phyloP scores from a whole-genome alignment of 2,113 vertebrate genomes.

The Gymnobelideus leadbeateri region DNA sequence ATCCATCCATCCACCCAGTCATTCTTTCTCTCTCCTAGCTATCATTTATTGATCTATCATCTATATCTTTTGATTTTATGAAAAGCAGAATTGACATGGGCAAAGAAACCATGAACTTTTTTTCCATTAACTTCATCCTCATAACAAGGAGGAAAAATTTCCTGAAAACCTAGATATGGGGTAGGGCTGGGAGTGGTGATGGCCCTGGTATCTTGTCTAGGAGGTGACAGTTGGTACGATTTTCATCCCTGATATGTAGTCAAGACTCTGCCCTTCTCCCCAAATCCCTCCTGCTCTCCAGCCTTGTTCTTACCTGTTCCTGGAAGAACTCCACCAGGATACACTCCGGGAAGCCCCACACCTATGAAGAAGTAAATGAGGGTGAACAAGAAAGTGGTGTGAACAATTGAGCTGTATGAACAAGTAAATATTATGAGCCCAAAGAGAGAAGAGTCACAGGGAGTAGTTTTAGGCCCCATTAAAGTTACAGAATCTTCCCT shows the following conservation, averaged over 20 bases:
- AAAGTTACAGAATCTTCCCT: background rate
- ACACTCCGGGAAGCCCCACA: slow-evolving; percentile 87
- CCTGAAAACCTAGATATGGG: background rate
- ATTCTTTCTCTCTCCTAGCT: no score
- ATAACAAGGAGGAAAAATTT: background rate
- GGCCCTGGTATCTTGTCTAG: background rate
- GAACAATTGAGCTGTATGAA: background rate
- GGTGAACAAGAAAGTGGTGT: background rate
- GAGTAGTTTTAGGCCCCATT: background rate
- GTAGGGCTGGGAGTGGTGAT: background rate
- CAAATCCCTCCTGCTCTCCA: background rate
- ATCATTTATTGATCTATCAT: no score
- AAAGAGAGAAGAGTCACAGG: background rate
- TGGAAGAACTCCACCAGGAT: slow-evolving; percentile 85
- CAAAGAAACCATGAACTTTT: background rate
- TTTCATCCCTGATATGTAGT: background rate
- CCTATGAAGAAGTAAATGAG: slow-evolving; percentile 64
- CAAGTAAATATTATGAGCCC: background rate
- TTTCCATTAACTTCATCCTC: background rate
- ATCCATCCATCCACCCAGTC: no score
- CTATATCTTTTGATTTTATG: background rate
- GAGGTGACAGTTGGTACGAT: background rate
- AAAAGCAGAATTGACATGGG: background rate
- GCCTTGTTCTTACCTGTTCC: slow-evolving; percentile 83
- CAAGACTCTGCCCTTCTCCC: background rate